Evolutionary conservation across 2,888 invertebrate genomes (phyloP).

Genomic region (Masnerella sp.): DNA sequence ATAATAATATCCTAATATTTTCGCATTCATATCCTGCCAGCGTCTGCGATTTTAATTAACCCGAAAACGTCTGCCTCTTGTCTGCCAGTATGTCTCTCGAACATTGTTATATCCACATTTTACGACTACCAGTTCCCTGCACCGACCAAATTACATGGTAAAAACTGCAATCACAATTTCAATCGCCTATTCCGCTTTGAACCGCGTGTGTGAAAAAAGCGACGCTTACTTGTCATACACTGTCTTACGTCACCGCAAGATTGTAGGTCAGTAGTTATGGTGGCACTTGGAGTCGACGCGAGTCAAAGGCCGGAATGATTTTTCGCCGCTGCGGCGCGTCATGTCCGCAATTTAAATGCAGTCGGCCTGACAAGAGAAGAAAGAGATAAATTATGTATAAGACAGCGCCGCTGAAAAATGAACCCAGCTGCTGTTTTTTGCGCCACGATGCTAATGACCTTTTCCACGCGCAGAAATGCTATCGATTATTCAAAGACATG

Average conservation of each 20-base stretch:
- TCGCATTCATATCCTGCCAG: too few relatives aligned
- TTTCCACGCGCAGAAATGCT: not conserved
- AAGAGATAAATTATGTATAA: constrained; percentile 32
- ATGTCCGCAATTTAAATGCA: too few relatives aligned
- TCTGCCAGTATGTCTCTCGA: too few relatives aligned
- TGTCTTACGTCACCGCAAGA: constrained; percentile 21
- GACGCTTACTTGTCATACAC: not conserved
- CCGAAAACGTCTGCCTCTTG: too few relatives aligned
- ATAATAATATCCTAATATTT: too few relatives aligned
- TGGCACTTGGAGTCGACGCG: constrained; percentile 9
- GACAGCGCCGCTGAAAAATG: not conserved
- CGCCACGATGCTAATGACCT: not conserved
- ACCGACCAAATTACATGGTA: not conserved
- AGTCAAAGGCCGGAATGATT: constrained; percentile 39
- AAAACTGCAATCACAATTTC: not conserved
- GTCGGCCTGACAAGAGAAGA: constrained; percentile 9
- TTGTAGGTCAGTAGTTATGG: constrained; percentile 44
- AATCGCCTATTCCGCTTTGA: not conserved
- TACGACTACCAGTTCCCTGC: too few relatives aligned
- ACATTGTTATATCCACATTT: too few relatives aligned
- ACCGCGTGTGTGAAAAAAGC: not conserved
- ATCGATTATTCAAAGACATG: not conserved
- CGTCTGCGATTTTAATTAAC: too few relatives aligned
- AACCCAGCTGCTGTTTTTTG: not conserved
- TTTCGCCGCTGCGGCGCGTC: too few relatives aligned